A percentile compares a stretch with the other conserved stretches of the same genome.
These are phyloP conservation scores for Agrochola lychnidis DNA, from an alignment of 2,888 invertebrate species.

Conservation along the genomic window DNA sequence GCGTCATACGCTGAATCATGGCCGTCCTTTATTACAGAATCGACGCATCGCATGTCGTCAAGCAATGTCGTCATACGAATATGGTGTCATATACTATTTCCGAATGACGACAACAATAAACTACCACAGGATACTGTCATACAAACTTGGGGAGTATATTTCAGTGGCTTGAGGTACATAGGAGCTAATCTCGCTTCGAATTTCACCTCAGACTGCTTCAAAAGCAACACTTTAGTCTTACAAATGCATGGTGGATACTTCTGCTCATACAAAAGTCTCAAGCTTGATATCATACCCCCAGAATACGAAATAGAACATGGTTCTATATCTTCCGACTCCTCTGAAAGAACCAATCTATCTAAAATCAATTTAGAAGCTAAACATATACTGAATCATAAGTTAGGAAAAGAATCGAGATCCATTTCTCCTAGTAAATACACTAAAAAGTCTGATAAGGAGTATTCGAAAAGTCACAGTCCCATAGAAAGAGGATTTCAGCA, in stretches of 20 bases:
- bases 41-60: constrained; percentile 86
- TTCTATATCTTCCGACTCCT: constrained; percentile 85
- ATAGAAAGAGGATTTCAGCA: constrained; percentile 84
- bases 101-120: constrained; percentile 68
- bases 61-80: constrained; percentile 87
- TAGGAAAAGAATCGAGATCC: constrained; percentile 82
- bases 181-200: constrained; percentile 93
- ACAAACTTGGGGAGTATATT: constrained; percentile 96
- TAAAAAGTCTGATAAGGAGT: constrained; percentile 81
- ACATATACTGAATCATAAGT: constrained; percentile 76
- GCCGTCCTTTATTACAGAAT: constrained; percentile 79
- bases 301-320: constrained; percentile 86
- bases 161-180: constrained; percentile 95
- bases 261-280: constrained; percentile 91
- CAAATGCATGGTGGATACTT: constrained; percentile 97
- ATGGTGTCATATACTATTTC: constrained; percentile 84
- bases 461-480: constrained; percentile 89
- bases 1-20: constrained; percentile 61
- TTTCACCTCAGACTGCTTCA: constrained; percentile 92
- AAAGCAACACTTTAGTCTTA: constrained; percentile 95
- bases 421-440: constrained; percentile 83
- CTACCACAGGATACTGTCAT: constrained; percentile 90
- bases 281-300: constrained; percentile 87
- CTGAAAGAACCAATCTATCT: constrained; percentile 81
- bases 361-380: constrained; percentile 83